Evolutionary conservation across 1,140 invertebrate species (phyloP), one percentile per base, ranked within the genome.

Genomic region (Meteorus sp.): DNA sequence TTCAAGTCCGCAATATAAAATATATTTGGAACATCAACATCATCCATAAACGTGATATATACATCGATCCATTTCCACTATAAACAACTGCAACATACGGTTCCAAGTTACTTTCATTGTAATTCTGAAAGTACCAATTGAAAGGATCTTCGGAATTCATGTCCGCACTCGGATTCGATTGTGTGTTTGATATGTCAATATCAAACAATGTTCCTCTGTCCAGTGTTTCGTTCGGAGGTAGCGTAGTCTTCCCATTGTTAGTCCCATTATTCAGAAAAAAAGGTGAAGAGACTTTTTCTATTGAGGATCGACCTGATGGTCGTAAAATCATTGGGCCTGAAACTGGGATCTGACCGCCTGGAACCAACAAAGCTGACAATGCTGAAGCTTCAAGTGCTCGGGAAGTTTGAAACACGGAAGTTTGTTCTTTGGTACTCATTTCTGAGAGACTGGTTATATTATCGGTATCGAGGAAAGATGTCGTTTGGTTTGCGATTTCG

Each of bases 61-160:
- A 51, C 1, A 33, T 20, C n/a, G 20, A 27, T 8, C 53, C 23
- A n/a, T n/a, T 60, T 13, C 61, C 22, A 27, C 52, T 72, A 17
- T 78, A 73, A 52, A 60, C 59, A 20, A 68, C 56, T 27, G 82
- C 85, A 51, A 89, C 74, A 58, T 84, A 89, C 9, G 88, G 86
- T 61, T 88, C 83, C 59, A 88, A 70, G 65, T 88, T 84, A 11
- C 85, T 84, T 61, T 86, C 85, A 70, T 91, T 90, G 66, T 91
- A 91, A 75, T 90, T 89, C 52, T 85, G 85, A 71, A 88, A 91
- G 70, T 91, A 91, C 89, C 89, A 91, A 62, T 86, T 87, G 60
- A 84, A 83, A 19, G 84, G 80, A 52, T 59, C 56, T n/a, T n/a
- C n/a, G n/a, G n/a, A n/a, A n/a, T n/a, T n/a, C n/a, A n/a, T n/a